Conservation (phyloP, 2,797 vertebrate species). For the Neosilurus mollespiculum region DNA sequence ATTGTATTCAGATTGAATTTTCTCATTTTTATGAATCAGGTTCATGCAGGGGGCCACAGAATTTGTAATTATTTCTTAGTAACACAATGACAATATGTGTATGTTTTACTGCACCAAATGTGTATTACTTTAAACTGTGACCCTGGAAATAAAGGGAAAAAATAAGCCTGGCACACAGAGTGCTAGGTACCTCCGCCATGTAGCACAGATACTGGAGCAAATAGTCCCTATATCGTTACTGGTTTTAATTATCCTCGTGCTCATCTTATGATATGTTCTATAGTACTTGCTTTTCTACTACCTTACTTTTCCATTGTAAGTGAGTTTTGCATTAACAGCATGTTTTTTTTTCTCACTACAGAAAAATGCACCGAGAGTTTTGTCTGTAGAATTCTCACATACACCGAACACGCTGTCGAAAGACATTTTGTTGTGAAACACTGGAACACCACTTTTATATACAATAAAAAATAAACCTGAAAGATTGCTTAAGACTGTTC, state of each 20-base stretch:
- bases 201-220: no score
- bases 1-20: no score
- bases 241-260: no score
- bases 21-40: no score
- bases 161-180: no score
- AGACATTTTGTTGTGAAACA: neutral
- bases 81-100: neutral
- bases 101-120: neutral
- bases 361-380: neutral
- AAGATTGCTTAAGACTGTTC: slow-evolving; percentile 41
- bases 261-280: no score
- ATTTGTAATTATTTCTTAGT: neutral
- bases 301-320: neutral
- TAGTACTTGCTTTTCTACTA: no score
- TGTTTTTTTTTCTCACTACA: neutral
- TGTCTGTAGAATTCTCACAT: neutral
- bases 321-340: neutral
- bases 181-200: no score
- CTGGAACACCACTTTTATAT: neutral
- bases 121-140: neutral
- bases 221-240: no score
- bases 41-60: no score
- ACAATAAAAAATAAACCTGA: neutral
- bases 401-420: neutral
- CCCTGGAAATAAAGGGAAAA: neutral